phyloP scores from a whole-genome alignment of 2,113 vertebrate genomes.

The Varanus salvator region DNA sequence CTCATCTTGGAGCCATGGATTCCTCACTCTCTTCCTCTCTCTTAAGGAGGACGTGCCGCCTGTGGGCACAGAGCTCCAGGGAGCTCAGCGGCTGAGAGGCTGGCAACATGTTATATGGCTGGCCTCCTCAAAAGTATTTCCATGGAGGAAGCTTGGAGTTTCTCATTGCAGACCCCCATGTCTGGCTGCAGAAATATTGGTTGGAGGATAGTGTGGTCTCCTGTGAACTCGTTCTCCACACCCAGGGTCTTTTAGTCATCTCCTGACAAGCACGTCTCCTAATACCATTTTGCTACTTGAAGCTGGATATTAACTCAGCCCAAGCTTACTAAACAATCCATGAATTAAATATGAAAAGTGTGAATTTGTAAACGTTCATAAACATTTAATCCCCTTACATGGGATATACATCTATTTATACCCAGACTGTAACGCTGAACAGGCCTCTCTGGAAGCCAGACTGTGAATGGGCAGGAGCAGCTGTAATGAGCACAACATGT shows the following conservation, averaged over 20 bases:
- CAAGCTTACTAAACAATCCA: slow-evolving; percentile 23
- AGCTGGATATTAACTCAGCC: slow-evolving; percentile 10
- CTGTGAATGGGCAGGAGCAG: neutral
- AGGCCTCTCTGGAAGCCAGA: neutral
- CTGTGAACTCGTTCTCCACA: neutral
- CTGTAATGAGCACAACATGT: neutral
- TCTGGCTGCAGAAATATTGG: neutral
- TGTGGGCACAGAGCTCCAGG: no score
- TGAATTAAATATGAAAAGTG: slow-evolving; percentile 53
- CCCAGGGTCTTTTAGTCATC: neutral
- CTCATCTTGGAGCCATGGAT: no score
- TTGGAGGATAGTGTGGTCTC: neutral
- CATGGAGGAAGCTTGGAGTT: no score
- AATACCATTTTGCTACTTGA: neutral
- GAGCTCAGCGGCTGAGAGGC: no score
- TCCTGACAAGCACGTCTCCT: neutral
- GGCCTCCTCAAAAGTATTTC: no score
- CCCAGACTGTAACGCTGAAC: slow-evolving; percentile 18
- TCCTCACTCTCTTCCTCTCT: no score
- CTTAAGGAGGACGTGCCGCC: no score
- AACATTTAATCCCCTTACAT: slow-evolving; percentile 51
- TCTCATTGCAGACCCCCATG: neutral
- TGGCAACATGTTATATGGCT: no score
- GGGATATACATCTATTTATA: slow-evolving; percentile 17
- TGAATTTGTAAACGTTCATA: slow-evolving; percentile 45